Evolutionary conservation across 2,113 vertebrate species (phyloP).

Genomic region (Coracopsis vasa): DNA sequence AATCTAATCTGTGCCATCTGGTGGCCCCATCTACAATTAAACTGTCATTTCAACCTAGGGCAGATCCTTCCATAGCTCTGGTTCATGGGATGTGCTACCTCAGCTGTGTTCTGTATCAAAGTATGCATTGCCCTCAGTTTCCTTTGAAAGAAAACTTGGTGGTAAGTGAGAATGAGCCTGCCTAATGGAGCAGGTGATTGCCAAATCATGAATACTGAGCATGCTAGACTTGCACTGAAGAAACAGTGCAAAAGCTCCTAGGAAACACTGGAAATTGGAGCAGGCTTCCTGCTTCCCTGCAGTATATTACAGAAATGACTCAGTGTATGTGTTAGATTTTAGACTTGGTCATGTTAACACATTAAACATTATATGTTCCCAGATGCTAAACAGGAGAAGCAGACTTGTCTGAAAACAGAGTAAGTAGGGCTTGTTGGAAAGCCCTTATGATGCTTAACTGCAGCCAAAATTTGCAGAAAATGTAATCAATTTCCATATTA

Average conservation of each 20-base stretch:
- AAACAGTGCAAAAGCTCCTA: neutral
- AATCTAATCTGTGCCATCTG: neutral
- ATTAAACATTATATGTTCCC: neutral
- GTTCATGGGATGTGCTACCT: neutral
- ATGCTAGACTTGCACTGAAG: neutral
- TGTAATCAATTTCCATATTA: neutral
- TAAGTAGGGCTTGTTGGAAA: neutral
- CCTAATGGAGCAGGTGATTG: neutral
- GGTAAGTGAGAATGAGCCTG: neutral
- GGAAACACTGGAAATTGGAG: neutral
- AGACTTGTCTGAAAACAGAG: neutral
- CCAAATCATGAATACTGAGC: neutral
- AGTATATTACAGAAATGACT: neutral
- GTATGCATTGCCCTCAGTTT: neutral
- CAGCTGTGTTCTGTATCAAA: neutral
- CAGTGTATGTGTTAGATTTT: neutral
- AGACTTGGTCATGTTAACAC: neutral
- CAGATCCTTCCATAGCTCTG: neutral
- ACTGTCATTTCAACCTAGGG: neutral
- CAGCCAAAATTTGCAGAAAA: neutral
- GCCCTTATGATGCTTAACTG: neutral
- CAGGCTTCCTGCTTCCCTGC: neutral
- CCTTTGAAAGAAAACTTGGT: neutral
- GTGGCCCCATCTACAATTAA: neutral
- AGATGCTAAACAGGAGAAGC: neutral